Percentiles rank a stretch among this genome's conserved stretches.
Conservation (phyloP, 2,888 invertebrate genomes). For the Tenthredo distinguenda region DNA sequence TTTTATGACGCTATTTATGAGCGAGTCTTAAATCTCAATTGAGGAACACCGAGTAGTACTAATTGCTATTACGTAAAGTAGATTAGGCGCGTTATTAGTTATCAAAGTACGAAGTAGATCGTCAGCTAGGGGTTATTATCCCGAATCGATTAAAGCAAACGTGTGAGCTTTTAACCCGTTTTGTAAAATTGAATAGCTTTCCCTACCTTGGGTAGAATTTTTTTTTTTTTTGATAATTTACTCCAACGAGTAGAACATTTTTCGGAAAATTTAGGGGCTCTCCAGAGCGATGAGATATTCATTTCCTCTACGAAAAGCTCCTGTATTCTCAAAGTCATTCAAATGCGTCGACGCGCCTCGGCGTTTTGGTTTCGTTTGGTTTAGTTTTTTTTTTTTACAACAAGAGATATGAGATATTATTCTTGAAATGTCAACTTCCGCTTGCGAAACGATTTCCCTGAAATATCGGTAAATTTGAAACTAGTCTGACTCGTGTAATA, state of each 20-base stretch:
- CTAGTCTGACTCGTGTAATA: too few relatives aligned
- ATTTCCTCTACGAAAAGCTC: neutral
- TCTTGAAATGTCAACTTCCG: too few relatives aligned
- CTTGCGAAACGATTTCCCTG: neutral
- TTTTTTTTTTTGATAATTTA: neutral
- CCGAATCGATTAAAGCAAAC: neutral
- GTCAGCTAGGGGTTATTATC: neutral
- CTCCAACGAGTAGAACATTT: neutral
- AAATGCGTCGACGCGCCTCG: neutral
- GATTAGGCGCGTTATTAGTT: neutral
- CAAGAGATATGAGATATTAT: neutral
- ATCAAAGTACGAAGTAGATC: neutral
- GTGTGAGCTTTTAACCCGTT: too few relatives aligned
- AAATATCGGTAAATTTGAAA: neutral
- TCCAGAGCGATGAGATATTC: neutral
- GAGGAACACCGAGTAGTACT: neutral
- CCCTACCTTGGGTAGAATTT: neutral
- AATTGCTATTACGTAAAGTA: neutral
- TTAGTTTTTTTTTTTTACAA: neutral
- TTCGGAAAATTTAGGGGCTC: neutral
- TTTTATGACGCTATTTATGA: neutral
- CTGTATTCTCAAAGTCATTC: neutral
- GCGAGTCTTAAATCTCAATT: neutral
- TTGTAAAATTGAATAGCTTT: neutral
- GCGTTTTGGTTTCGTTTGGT: neutral